Evolutionary conservation across 1,140 invertebrate species (phyloP), one percentile per base, ranked within the genome.

Genomic region (Patella vulgata): DNA sequence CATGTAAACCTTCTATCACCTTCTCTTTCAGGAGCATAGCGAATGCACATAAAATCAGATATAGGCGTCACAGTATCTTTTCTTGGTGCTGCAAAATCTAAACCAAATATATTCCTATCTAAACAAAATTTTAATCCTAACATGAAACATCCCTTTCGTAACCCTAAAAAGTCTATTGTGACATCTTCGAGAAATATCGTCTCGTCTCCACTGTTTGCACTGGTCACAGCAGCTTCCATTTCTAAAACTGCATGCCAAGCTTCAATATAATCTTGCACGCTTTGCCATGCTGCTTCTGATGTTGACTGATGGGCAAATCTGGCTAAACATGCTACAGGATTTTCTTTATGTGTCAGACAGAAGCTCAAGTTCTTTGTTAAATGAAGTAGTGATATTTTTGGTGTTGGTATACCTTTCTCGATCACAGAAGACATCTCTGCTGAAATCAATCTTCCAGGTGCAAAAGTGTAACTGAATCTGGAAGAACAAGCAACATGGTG

Each of bases 341-440:
- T 66, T 30, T 52, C 50, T 4, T 58, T 53, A 56, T 74, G 74
- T 39, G 40, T 40, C 23, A 68, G 55, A 44, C 74, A 76, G 19
- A 68, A 50, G 28, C 68, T 68, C 9, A 71, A 46, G 47, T 73
- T 71, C 19, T 66, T 59, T 11, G 69, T 63, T 30, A 71, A 53
- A 25, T 66, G 54, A 12, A 71, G 28, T 3, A 74, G 25, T 31
- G 65, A 48, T 30, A 63, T 56, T 12, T 60, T 56, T 4, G 71
- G 65, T 42, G 47, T 33, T 0, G 73, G 48, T 9, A 74, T n/a
- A 12, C 71, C 71, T 51, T 48, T 58, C 12, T 57, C 23, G 11
- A 60, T 44, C 21, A 55, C 57, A 5, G 71, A 59, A 2, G 57
- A 52, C 53, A 76, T 44, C 43, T 74, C 69, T 0, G 73, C 36